These are phyloP conservation scores for Drosophila cardini DNA, from an alignment of 1,140 invertebrate species.

Conservation along the genomic window DNA sequence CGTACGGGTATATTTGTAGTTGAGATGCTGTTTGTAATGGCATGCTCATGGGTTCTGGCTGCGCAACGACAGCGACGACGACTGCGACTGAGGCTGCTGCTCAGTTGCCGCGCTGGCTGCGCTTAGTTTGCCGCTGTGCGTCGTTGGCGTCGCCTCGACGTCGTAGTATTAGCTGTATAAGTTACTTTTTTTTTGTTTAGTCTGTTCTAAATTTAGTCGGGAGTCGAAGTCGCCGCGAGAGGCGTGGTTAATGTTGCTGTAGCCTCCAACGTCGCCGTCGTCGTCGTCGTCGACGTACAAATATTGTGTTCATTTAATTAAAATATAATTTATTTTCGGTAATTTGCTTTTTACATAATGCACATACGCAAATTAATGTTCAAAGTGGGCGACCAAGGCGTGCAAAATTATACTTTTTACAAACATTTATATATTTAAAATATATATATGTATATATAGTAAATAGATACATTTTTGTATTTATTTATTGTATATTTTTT, in stretches of 20 bases:
- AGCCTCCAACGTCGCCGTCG: constrained; percentile 31
- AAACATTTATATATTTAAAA: not conserved
- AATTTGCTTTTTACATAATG: constrained; percentile 56
- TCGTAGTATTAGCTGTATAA: constrained; percentile 32
- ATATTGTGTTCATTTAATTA: constrained; percentile 51
- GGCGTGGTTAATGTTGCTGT: constrained; percentile 62
- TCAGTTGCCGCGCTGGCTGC: constrained; percentile 18
- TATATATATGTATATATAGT: not conserved
- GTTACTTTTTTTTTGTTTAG: constrained; percentile 20
- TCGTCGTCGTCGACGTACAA: constrained; percentile 23
- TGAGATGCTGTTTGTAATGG: not conserved
- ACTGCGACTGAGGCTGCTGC: constrained; percentile 14
- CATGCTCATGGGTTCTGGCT: constrained; percentile 21
- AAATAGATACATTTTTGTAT: not conserved
- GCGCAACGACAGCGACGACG: constrained; percentile 21
- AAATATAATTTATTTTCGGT: constrained; percentile 65
- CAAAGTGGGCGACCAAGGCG: constrained; percentile 31
- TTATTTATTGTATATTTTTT: not conserved
- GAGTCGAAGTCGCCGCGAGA: constrained; percentile 55
- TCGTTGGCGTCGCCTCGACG: constrained; percentile 55
- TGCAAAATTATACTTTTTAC: constrained; percentile 4
- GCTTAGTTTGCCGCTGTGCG: constrained; percentile 70
- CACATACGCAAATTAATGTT: constrained; percentile 40
- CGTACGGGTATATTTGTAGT: constrained; percentile 31
- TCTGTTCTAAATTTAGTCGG: constrained; percentile 72